Base-by-base conservation (phyloP, 2,888 invertebrate genomes). In the Rhyacophila evoluta region DNA sequence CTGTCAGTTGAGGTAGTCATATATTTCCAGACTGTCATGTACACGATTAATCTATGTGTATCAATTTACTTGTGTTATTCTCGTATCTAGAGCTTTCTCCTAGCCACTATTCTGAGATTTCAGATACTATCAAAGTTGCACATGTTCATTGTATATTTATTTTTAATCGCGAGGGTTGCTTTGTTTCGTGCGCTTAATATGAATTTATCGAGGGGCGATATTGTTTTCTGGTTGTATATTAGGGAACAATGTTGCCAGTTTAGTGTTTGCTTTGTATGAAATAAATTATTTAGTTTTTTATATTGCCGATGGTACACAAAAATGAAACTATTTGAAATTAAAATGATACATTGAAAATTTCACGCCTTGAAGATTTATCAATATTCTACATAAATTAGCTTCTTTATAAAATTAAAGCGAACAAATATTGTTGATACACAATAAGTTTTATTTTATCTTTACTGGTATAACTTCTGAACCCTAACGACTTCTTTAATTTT, bases 121-220 rank as follows among this genome's bases (percentile, higher is more conserved):
- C 25, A 25, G 55, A 55, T 55, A 55, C 55, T 1, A 74, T 75
- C 71, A 72, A 75, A 71, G 67, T 69, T 79, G 75, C 78, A 75
- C 79, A 73, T 73, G 77, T 79, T 75, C 73, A 77, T 81, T 77
- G 55, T 75, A 74, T 79, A 81, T 79, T 79, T 79, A 77, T 79
- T 79, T 81, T 81, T 79, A 79, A 81, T 79, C 79, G 81, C 28
- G 77, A 72, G 79, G 81, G 78, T 69, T 41, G 67, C 69, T 79
- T 76, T 77, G 72, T 74, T 79, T 36, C 74, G 55, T 36, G 27
- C 73, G 73, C 39, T 73, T 73, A 73, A 77, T 73, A 69, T 39
- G 39, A 74, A 76, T 81, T 81, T 77, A 80, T 80, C 29, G 67
- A 75, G 75, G 67, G 33, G 77, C n/a, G 67, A 76, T 75, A 33